Evolutionary conservation across 2,888 invertebrate species (phyloP).

Genomic region (Seira musarum): DNA sequence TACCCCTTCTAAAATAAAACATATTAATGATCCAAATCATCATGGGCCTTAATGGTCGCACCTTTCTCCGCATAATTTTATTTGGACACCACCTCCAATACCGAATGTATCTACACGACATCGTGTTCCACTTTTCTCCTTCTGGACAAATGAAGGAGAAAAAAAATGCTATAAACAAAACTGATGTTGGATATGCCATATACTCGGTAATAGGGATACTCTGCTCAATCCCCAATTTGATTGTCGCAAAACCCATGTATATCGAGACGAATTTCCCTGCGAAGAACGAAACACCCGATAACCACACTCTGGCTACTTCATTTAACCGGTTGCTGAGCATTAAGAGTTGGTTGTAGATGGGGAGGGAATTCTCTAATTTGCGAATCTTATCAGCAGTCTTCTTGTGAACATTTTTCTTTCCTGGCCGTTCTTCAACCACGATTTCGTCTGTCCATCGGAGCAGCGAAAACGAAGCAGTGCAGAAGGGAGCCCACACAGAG

Average conservation of each 20-base stretch:
- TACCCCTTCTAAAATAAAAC: slow-evolving; percentile 19
- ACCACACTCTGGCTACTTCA: slow-evolving; percentile 5
- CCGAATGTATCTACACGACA: no score
- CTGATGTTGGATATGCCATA: slow-evolving; percentile 37
- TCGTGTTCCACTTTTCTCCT: no score
- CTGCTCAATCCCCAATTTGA: slow-evolving; percentile 22
- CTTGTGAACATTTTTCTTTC: neutral
- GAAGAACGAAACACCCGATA: slow-evolving; percentile 25
- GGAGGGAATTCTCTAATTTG: slow-evolving; percentile 5
- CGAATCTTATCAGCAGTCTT: neutral
- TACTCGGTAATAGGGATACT: slow-evolving; percentile 24
- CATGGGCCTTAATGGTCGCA: neutral
- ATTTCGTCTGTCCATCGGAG: slow-evolving; percentile 22
- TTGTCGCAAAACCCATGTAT: slow-evolving; percentile 31
- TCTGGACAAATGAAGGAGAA: slow-evolving; percentile 11
- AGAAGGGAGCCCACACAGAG: slow-evolving; percentile 11
- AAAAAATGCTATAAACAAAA: neutral
- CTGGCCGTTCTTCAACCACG: no score
- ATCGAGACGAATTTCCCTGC: slow-evolving; percentile 8
- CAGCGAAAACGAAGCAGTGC: neutral
- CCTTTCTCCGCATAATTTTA: neutral
- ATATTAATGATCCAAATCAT: neutral
- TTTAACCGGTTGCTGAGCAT: slow-evolving; percentile 18
- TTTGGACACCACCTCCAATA: no score
- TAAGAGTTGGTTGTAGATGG: neutral